Conservation (phyloP, 2,113 vertebrate genomes). For the Cryptomyrus ogoouensis region DNA sequence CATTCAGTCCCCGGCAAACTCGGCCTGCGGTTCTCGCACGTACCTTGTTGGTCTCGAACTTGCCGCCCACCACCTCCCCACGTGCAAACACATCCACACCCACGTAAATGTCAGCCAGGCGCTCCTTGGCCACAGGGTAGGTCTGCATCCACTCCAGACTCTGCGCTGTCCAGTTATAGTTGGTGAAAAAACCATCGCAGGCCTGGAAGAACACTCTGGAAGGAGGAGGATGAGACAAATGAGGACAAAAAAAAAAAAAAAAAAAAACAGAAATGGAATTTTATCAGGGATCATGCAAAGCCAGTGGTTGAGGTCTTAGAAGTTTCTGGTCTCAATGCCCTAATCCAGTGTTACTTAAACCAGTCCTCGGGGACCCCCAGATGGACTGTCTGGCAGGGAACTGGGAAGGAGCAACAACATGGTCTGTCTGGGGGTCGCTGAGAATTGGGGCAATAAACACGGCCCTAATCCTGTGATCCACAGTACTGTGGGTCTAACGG, state of each 20-base stretch:
- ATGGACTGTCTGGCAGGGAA: no score
- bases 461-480: not conserved
- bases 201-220: constrained; percentile 77
- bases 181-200: constrained; percentile 90
- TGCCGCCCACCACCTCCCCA: constrained; percentile 74
- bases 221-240: not conserved
- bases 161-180: constrained; percentile 89
- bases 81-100: constrained; percentile 89
- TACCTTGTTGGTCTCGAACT: constrained; percentile 80
- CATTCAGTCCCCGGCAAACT: not conserved
- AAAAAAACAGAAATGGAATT: not conserved
- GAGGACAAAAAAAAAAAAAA: not conserved
- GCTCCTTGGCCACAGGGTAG: constrained; percentile 47
- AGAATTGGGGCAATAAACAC: not conserved
- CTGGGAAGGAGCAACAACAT: not conserved
- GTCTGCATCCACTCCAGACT: constrained; percentile 61
- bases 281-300: not conserved
- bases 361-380: not conserved
- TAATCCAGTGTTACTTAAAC: not conserved
- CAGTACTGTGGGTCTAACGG: not conserved
- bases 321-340: not conserved
- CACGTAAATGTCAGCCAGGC: constrained; percentile 70
- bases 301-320: not conserved
- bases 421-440: not conserved
- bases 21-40: fast-evolving